phyloP scores from a whole-genome alignment of 1,140 invertebrate genomes.

The Parapsyche elsis region DNA sequence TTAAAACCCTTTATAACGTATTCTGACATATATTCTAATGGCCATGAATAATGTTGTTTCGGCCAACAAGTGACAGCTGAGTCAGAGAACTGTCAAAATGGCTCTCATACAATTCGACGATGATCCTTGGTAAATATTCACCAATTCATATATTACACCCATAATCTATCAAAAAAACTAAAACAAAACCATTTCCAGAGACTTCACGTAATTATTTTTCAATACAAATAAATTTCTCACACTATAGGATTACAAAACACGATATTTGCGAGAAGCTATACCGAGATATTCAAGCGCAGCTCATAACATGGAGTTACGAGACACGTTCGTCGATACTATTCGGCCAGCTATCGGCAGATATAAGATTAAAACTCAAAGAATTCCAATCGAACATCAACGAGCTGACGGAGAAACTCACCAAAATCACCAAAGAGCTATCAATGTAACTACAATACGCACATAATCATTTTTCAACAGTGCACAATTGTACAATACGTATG shows the following conservation, averaged over 20 bases:
- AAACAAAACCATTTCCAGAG: no score
- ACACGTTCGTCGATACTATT: conserved; percentile 67
- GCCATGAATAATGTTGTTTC: no score
- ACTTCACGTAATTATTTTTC: background rate
- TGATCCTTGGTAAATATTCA: conserved; percentile 50
- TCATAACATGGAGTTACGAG: conserved; percentile 69
- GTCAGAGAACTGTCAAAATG: conserved; percentile 34
- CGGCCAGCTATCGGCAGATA: conserved; percentile 69
- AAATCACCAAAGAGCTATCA: conserved; percentile 61
- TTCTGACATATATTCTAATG: no score
- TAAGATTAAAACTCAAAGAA: conserved; percentile 73
- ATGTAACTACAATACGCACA: conserved; percentile 63
- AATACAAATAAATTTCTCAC: background rate
- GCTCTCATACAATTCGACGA: conserved; percentile 52
- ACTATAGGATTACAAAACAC: conserved; percentile 71
- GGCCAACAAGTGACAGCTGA: no score
- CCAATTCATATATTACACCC: background rate
- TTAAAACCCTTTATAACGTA: no score
- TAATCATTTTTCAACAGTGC: background rate
- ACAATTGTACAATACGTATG: background rate
- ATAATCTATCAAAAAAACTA: background rate
- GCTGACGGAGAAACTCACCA: conserved; percentile 69
- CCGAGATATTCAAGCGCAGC: conserved; percentile 72
- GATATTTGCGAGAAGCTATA: conserved; percentile 74
- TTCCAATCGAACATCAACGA: conserved; percentile 71